Evolutionary conservation across 2,113 vertebrate genomes (phyloP).

Genomic region (Neotoma lepida): DNA sequence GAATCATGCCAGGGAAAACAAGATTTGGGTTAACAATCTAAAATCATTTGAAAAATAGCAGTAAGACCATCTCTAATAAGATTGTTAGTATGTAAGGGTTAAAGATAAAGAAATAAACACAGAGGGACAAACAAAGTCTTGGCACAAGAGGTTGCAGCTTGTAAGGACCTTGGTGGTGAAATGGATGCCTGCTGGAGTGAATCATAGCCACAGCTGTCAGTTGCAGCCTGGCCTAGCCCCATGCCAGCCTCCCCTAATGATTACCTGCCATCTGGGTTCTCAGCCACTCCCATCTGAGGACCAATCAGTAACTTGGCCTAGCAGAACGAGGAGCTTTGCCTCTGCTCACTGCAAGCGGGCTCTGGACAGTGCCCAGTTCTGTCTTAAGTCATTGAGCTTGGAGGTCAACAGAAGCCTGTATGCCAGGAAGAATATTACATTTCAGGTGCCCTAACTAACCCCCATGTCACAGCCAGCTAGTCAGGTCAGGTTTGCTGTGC

Average conservation of each 20-base stretch:
- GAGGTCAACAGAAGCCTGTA: conserved; percentile 57
- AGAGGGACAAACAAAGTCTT: neutral
- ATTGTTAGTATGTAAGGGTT: neutral
- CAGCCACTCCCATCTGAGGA: conserved; percentile 57
- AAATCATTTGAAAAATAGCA: neutral
- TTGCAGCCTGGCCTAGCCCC: neutral
- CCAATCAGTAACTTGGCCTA: conserved; percentile 39
- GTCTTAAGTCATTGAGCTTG: conserved; percentile 52
- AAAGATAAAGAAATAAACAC: neutral
- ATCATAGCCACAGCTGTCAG: conserved; percentile 29
- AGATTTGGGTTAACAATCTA: neutral
- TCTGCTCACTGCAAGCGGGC: neutral
- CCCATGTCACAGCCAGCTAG: neutral
- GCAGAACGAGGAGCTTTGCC: conserved; percentile 59
- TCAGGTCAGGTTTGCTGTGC: neutral
- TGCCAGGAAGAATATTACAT: conserved; percentile 62
- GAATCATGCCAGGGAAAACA: neutral
- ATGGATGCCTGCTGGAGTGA: neutral
- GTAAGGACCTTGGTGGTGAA: neutral
- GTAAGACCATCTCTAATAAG: neutral
- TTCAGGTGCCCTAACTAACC: conserved; percentile 52
- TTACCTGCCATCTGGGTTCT: conserved; percentile 65
- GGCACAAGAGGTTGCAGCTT: neutral
- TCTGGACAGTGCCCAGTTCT: conserved; percentile 53
- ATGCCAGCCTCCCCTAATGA: neutral